phyloP scores from a whole-genome alignment of 2,113 vertebrate species.

The Boulengeromyrus knoepffleri region DNA sequence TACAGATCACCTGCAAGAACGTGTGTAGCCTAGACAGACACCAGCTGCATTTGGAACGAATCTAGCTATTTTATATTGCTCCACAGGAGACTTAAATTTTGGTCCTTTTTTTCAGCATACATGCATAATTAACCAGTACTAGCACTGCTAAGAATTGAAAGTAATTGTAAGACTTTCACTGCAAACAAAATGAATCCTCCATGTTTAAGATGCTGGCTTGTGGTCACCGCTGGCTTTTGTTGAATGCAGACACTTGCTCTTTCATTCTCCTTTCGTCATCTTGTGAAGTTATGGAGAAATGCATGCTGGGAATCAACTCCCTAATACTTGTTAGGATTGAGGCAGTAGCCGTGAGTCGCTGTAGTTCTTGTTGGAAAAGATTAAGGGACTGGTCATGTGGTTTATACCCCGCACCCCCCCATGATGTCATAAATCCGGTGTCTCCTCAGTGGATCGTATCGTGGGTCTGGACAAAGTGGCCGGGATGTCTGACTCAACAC shows the following conservation, averaged over 20 bases:
- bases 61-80: neutral
- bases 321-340: neutral
- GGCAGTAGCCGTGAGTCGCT: neutral
- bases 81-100: neutral
- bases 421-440: neutral
- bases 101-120: neutral
- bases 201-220: neutral
- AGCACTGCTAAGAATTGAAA: neutral
- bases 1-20: neutral
- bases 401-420: no score
- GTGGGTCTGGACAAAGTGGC: slow-evolving; percentile 95
- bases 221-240: neutral
- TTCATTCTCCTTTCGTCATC: neutral
- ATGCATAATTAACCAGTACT: neutral
- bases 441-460: slow-evolving; percentile 84
- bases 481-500: slow-evolving; percentile 84
- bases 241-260: neutral
- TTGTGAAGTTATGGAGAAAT: neutral
- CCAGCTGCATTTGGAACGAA: neutral
- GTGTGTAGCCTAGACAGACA: neutral
- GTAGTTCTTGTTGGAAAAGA: neutral
- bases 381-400: neutral
- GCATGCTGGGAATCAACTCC: neutral
- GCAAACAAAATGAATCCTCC: neutral
- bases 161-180: neutral